Conservation (phyloP, 2,888 invertebrate genomes). For the Achlya flavicornis region DNA sequence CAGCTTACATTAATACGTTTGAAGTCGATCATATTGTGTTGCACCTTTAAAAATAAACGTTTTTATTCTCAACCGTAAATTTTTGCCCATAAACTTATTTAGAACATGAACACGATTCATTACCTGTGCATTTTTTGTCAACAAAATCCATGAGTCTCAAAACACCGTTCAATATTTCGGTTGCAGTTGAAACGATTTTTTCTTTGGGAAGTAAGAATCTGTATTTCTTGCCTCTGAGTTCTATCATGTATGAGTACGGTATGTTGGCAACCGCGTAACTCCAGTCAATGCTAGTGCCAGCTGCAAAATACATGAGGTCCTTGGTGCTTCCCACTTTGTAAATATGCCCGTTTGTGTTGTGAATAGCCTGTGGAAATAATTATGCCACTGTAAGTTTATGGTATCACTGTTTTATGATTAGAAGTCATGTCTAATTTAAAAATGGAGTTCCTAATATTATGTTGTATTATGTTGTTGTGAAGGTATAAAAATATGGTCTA, state of each 20-base stretch:
- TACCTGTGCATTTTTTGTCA: slow-evolving; percentile 44
- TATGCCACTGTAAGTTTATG: not conserved
- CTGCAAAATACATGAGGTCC: slow-evolving; percentile 75
- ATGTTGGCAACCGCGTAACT: slow-evolving; percentile 68
- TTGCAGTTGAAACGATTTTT: slow-evolving; percentile 59
- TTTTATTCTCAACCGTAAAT: not conserved
- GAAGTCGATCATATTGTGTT: not conserved
- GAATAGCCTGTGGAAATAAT: slow-evolving; percentile 57
- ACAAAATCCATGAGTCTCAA: slow-evolving; percentile 64
- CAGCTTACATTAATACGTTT: not conserved
- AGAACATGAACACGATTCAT: slow-evolving; percentile 40
- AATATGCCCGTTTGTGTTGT: slow-evolving; percentile 57
- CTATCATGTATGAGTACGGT: slow-evolving; percentile 74
- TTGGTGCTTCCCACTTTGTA: slow-evolving; percentile 78
- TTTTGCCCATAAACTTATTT: slow-evolving; percentile 27
- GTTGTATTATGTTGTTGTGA: no score
- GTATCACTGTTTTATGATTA: no score
- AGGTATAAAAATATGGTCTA: slow-evolving; percentile 27
- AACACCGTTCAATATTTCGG: slow-evolving; percentile 60
- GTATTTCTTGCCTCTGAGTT: slow-evolving; percentile 66
- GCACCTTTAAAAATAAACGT: not conserved
- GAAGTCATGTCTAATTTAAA: no score
- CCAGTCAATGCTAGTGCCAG: slow-evolving; percentile 74
- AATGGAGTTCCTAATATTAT: no score
- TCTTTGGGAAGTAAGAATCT: slow-evolving; percentile 71